These are phyloP conservation scores for Fopius arisanus DNA, from an alignment of 1,140 invertebrate species.

Conservation along the genomic window DNA sequence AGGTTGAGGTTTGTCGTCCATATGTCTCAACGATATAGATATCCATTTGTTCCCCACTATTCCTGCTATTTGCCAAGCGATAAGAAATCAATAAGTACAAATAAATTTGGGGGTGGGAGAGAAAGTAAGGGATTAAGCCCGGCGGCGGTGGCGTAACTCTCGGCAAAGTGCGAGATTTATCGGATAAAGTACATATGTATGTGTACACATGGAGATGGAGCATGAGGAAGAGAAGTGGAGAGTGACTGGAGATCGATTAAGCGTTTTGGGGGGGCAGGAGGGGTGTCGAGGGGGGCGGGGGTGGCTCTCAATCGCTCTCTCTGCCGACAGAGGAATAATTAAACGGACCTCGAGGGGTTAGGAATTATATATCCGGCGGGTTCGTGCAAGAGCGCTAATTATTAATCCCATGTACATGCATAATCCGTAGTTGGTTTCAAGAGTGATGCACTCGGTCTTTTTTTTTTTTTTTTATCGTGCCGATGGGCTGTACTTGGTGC, in stretches of 20 bases:
- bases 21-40: not conserved
- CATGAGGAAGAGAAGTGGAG: not conserved
- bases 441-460: no score
- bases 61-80: not conserved
- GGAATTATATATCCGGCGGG: not conserved
- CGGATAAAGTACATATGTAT: not conserved
- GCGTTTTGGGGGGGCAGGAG: no score
- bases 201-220: not conserved
- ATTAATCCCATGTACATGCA: no score
- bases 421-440: no score
- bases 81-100: constrained; percentile 16
- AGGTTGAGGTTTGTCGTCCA: constrained; percentile 15
- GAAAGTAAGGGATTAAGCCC: not conserved
- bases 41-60: not conserved
- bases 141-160: not conserved
- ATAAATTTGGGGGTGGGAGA: not conserved
- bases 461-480: no score
- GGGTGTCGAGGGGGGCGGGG: no score
- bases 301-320: not conserved
- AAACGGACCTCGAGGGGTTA: not conserved
- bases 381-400: not conserved
- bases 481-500: no score
- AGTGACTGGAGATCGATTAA: constrained; percentile 3
- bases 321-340: constrained; percentile 6
- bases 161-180: not conserved